Percentiles rank a stretch among this genome's conserved stretches.
Evolutionary conservation across 2,113 vertebrate species (phyloP).

Genomic region (Dasyornis broadbenti): DNA sequence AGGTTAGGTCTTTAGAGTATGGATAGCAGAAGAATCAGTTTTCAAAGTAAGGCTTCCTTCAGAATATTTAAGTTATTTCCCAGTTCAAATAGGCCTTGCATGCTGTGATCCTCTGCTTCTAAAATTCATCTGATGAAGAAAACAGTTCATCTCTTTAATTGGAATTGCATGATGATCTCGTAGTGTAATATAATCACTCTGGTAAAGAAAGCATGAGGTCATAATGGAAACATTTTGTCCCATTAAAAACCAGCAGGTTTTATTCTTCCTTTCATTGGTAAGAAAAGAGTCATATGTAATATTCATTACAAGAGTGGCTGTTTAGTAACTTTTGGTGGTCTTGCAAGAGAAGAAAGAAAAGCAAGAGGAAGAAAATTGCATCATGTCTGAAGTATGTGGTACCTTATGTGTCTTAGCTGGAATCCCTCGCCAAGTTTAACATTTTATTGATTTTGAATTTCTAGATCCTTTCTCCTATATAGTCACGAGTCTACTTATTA

Average conservation of each 20-base stretch:
- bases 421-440: background rate
- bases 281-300: slow-evolving; percentile 31
- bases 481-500: background rate
- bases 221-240: slow-evolving; percentile 78
- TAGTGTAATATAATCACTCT: slow-evolving; percentile 20
- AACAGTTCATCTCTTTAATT: slow-evolving; percentile 32
- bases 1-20: background rate
- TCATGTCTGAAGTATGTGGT: background rate
- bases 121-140: slow-evolving; percentile 48
- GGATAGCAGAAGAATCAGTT: background rate
- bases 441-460: background rate
- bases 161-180: slow-evolving; percentile 14
- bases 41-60: background rate
- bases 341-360: background rate
- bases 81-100: background rate
- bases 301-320: slow-evolving; percentile 32
- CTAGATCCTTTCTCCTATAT: background rate
- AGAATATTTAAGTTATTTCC: background rate
- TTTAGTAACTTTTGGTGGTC: background rate
- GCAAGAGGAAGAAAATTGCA: background rate
- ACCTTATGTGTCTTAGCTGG: background rate
- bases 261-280: slow-evolving; percentile 69
- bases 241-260: slow-evolving; percentile 72
- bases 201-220: slow-evolving; percentile 72
- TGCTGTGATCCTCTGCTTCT: background rate